Conservation (phyloP, 2,113 vertebrate species). For the Notechis scutatus region DNA sequence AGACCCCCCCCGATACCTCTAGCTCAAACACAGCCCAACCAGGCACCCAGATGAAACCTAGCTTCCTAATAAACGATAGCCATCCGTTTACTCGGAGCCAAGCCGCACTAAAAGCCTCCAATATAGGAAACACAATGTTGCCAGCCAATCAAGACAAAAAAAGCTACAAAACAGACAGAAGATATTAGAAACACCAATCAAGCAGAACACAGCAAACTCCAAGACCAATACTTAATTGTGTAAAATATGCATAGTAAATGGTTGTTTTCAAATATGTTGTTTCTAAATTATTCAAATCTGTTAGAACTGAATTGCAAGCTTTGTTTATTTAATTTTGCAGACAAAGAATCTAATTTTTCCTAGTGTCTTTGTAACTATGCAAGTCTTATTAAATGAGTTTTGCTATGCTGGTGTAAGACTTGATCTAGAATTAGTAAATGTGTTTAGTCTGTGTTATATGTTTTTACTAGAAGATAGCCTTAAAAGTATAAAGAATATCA, state of each 20-base stretch:
- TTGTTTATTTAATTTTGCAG: conserved; percentile 41
- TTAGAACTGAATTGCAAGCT: conserved; percentile 42
- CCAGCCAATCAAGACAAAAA: too few species aligned
- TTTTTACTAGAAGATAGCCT: background rate
- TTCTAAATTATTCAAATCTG: conserved; percentile 39
- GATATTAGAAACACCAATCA: too few species aligned
- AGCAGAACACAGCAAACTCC: too few species aligned
- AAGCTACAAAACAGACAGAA: too few species aligned
- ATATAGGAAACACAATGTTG: too few species aligned
- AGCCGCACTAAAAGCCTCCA: too few species aligned
- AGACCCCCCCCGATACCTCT: too few species aligned
- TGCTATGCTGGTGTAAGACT: accelerated
- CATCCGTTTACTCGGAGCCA: too few species aligned
- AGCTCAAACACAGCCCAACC: too few species aligned
- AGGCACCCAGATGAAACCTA: too few species aligned
- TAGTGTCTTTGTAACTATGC: conserved; percentile 30
- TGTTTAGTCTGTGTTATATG: background rate
- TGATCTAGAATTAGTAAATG: background rate
- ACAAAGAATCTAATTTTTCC: conserved; percentile 40
- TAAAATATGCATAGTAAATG: conserved; percentile 33
- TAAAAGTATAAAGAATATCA: background rate
- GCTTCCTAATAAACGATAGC: too few species aligned
- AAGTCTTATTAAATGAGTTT: conserved; percentile 59
- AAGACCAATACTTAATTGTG: background rate
- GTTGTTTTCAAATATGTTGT: conserved; percentile 41